Conservation (phyloP, 64 coral and sea anemone species). For the Actinia tenebrosa region DNA sequence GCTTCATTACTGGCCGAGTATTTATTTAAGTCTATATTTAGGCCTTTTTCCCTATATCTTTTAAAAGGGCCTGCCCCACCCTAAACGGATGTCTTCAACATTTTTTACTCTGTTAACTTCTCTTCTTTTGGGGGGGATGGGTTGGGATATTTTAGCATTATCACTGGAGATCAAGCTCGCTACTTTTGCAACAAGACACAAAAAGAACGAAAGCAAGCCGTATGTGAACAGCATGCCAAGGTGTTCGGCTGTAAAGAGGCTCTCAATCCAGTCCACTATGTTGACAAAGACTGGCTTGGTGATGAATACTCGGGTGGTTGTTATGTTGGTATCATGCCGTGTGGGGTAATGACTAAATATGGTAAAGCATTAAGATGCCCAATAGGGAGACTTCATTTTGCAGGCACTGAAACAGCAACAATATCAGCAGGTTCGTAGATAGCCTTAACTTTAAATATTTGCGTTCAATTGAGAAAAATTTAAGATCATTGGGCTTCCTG, state of each 20-base stretch:
- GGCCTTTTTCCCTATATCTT: no score
- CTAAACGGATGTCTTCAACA: no score
- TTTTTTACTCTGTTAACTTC: background rate
- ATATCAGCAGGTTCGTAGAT: constrained; percentile 73
- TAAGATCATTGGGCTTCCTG: background rate
- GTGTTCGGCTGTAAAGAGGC: constrained; percentile 78
- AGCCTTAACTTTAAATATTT: background rate
- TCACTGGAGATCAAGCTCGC: constrained; percentile 77
- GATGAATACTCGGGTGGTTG: constrained; percentile 96
- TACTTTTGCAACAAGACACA: constrained; percentile 72
- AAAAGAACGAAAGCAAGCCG: constrained; percentile 83
- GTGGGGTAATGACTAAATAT: constrained; percentile 77
- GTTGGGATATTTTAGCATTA: constrained; percentile 26
- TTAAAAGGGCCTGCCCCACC: no score
- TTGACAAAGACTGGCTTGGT: constrained; percentile 95
- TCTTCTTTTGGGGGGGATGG: background rate
- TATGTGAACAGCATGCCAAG: constrained; percentile 77
- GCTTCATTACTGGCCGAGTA: no score
- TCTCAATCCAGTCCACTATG: constrained; percentile 65
- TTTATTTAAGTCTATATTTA: no score
- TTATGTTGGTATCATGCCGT: constrained; percentile 72
- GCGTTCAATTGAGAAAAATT: background rate
- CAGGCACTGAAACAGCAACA: constrained; percentile 94
- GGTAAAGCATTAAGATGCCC: constrained; percentile 52
- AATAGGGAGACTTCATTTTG: constrained; percentile 82